Evolutionary conservation across 2,797 vertebrate genomes (phyloP).

Genomic region (Naso thynnoides): DNA sequence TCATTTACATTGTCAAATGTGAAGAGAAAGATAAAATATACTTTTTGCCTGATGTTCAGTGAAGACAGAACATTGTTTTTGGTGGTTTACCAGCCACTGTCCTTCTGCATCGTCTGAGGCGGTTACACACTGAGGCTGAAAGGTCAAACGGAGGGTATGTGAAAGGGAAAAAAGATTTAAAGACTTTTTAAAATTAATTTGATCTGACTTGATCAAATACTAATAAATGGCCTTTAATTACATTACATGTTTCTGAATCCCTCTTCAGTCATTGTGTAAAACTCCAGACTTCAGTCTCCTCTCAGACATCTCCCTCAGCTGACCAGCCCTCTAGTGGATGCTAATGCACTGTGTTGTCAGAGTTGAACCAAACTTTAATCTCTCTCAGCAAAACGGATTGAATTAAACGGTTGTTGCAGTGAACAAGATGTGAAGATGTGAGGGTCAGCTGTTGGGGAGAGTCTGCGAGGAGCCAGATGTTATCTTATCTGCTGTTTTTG

Average conservation of each 20-base stretch:
- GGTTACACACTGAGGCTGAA: background rate
- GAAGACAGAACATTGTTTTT: constrained; percentile 36
- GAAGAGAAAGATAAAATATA: constrained; percentile 36
- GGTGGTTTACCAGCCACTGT: constrained; percentile 32
- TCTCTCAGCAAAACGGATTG: constrained; percentile 9
- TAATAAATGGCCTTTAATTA: background rate
- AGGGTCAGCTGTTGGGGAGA: constrained; percentile 3
- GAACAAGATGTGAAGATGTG: constrained; percentile 21
- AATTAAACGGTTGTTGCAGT: constrained; percentile 24
- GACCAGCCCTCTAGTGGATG: constrained; percentile 62
- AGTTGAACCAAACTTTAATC: constrained; percentile 16
- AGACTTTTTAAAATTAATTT: background rate
- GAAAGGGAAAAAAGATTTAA: background rate
- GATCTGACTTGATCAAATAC: background rate
- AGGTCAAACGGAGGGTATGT: background rate
- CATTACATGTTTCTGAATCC: constrained; percentile 11
- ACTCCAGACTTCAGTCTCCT: constrained; percentile 1
- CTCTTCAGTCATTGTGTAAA: background rate
- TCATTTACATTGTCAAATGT: constrained; percentile 42
- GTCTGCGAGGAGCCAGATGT: constrained; percentile 37
- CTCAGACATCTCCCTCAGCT: constrained; percentile 20
- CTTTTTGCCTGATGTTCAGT: constrained; percentile 37
- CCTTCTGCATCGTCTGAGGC: constrained; percentile 25
- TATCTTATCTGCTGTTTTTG: constrained; percentile 62
- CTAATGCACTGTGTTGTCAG: constrained; percentile 2